These are phyloP conservation scores for Amphiduros pacificus DNA, from an alignment of 2,888 invertebrate species.

Conservation along the genomic window DNA sequence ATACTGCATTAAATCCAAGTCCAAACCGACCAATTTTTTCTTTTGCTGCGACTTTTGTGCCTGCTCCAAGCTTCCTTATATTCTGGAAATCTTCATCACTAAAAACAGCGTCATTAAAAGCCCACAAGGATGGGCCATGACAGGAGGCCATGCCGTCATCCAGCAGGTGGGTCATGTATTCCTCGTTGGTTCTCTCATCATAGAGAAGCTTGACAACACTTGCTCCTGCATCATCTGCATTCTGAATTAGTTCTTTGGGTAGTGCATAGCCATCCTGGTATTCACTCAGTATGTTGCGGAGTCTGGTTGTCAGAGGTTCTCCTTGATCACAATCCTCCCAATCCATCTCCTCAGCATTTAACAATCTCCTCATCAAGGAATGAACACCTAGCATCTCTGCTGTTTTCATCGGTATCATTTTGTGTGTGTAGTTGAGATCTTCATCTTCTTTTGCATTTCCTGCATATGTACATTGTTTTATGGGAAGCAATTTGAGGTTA, in stretches of 20 bases:
- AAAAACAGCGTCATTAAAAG: slow-evolving; percentile 44
- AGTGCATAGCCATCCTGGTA: slow-evolving; percentile 49
- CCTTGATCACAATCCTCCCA: slow-evolving; percentile 40
- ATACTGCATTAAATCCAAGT: slow-evolving; percentile 53
- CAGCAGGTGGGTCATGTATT: slow-evolving; percentile 32
- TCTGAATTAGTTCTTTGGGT: slow-evolving; percentile 48
- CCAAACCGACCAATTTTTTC: slow-evolving; percentile 51
- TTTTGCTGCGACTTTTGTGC: slow-evolving; percentile 38
- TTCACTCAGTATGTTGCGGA: slow-evolving; percentile 38
- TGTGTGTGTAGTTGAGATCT: slow-evolving; percentile 36
- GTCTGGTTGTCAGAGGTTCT: slow-evolving; percentile 41
- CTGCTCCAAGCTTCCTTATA: slow-evolving; percentile 42
- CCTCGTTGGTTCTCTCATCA: slow-evolving; percentile 40
- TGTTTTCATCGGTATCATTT: slow-evolving; percentile 32
- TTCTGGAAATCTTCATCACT: slow-evolving; percentile 41
- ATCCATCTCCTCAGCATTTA: slow-evolving; percentile 34
- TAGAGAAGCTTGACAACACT: slow-evolving; percentile 41
- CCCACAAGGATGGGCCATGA: slow-evolving; percentile 49
- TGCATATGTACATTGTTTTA: slow-evolving; percentile 29
- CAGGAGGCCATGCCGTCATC: slow-evolving; percentile 39
- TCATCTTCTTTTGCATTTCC: slow-evolving; percentile 31
- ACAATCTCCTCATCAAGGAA: slow-evolving; percentile 38
- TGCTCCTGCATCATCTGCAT: slow-evolving; percentile 52
- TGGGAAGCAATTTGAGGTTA: slow-evolving; percentile 22
- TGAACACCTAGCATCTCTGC: slow-evolving; percentile 39